phyloP scores from a whole-genome alignment of 2,888 invertebrate genomes.

The Patella depressa region DNA sequence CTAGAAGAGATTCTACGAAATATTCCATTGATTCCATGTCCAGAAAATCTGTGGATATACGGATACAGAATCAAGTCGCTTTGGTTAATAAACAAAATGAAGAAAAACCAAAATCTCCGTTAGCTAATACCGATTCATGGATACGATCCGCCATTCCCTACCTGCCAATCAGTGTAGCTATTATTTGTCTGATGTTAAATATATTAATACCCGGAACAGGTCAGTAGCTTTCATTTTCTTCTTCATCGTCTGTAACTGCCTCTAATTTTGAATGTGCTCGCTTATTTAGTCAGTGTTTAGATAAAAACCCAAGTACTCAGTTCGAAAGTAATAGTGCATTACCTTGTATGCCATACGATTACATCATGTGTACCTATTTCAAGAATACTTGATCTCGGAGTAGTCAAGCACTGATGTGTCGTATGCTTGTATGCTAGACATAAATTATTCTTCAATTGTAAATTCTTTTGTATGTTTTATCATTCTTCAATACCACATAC shows the following conservation, averaged over 20 bases:
- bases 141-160: conserved; percentile 95
- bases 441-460: no score
- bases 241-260: not conserved
- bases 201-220: conserved; percentile 84
- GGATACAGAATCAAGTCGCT: conserved; percentile 16
- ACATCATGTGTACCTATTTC: no score
- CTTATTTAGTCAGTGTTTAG: not conserved
- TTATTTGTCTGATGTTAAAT: conserved; percentile 89
- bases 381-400: no score
- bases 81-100: conserved; percentile 21
- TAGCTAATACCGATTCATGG: conserved; percentile 76
- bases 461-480: no score
- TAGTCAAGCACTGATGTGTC: no score
- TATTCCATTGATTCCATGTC: conserved; percentile 38
- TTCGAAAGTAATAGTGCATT: no score
- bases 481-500: no score
- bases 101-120: conserved; percentile 40
- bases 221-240: conserved; percentile 68
- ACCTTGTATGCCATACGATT: no score
- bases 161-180: conserved; percentile 87
- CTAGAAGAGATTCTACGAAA: conserved; percentile 35
- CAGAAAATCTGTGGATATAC: conserved; percentile 41
- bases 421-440: no score
- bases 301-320: no score
- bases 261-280: not conserved